Evolutionary conservation across 2,797 vertebrate species (phyloP), one percentile per base, ranked within the genome.

Genomic region (Onychomys arenicola): DNA sequence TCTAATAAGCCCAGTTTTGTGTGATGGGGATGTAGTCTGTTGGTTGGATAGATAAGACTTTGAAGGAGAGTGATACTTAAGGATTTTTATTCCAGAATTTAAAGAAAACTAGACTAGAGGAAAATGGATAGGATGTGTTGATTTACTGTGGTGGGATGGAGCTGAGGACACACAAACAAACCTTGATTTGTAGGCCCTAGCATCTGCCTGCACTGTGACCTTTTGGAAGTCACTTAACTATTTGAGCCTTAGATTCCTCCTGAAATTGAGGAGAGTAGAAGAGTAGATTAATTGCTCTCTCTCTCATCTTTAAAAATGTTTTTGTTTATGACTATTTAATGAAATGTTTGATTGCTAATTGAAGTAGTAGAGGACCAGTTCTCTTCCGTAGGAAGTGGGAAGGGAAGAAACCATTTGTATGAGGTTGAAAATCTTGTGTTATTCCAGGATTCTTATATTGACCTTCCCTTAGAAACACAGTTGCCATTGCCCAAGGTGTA

Each of bases 371-470:
- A 91, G 52, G 55, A 78, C 91, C 46, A 84, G 23, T 97, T 97
- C 19, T 89, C 6, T 90, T 27, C 96, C 69, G 46, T 96, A 94
- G 83, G 89, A 96, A 94, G 40, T 89, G 57, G 90, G 75, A 21
- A n/a, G 40, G 43, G 17, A 94, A 25, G 77, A 76, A 86, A 78
- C 90, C 57, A 80, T 95, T 95, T 69, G 94, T 91, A 75, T 59
- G 75, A 89, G 63, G 63, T 95, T 97, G 93, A 78, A 95, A 92
- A 95, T 94, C 84, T 94, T 97, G 61, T 49, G 73, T 96, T 97
- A 95, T 97, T 97, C 63, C 91, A 34, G 73, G 40, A 82, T 93
- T 97, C 89, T 96, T 96, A 95, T 92, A 77, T 81, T 97, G 95
- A 83, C 88, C 75, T 96, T 95, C 71, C 27, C 32, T 96, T 94